Conservation (phyloP, 2,113 vertebrate genomes). For the Myotis davidii region DNA sequence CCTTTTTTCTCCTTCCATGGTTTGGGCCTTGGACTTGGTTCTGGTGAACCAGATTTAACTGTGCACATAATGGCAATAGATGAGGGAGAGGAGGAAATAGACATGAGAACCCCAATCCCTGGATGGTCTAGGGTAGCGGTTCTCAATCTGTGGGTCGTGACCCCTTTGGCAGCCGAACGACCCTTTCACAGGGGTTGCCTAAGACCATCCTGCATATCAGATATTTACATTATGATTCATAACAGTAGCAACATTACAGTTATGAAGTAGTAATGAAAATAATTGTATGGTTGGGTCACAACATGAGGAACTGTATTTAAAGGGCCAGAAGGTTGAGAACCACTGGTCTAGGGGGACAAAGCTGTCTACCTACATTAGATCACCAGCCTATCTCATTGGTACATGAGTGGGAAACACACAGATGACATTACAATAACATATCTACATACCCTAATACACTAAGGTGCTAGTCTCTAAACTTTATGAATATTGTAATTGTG, state of each 20-base stretch:
- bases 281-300: too few relatives aligned
- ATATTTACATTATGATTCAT: too few relatives aligned
- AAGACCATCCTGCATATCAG: too few relatives aligned
- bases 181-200: too few relatives aligned
- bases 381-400: neutral
- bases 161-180: too few relatives aligned
- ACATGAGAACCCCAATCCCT: accelerated
- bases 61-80: neutral
- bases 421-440: neutral
- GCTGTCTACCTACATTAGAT: too few relatives aligned
- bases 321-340: too few relatives aligned
- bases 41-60: neutral
- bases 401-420: neutral
- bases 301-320: too few relatives aligned
- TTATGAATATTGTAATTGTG: neutral
- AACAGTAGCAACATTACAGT: too few relatives aligned
- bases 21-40: neutral
- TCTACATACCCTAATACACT: neutral
- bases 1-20: neutral
- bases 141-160: too few relatives aligned
- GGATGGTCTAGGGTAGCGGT: neutral
- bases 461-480: neutral
- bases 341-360: neutral
- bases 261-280: too few relatives aligned
- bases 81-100: neutral